Base-by-base conservation (phyloP, 53 echinoderm and acorn worm species). In the Echinarachnius parma region DNA sequence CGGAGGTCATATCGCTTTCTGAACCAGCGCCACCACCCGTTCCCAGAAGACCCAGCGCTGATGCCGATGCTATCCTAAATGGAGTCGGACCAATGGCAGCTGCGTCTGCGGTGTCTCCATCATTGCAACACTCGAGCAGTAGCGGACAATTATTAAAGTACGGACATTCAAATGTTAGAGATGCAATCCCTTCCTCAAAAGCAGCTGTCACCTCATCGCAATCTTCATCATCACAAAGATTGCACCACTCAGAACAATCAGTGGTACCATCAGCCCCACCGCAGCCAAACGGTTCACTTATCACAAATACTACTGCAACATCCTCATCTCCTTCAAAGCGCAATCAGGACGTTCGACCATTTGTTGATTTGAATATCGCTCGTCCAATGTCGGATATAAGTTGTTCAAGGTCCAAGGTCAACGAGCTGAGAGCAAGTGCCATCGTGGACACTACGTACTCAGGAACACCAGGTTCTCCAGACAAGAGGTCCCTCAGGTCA, bases 401-500 rank as follows among this genome's bases (percentile, higher is more conserved):
- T 28, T 25, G 26, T 46, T 36, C 65, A 10, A 72, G 57, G 31
- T 34, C 18, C 5, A 54, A 25, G 34, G 23, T 72, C 25, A 45
- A 72, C 18, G 74, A 72, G 3, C 25, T 24, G 2, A 55, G 74
- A 72, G 74, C 74, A 0, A 56, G 56, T 37, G 55, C 74, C 74
- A 72, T 72, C 42, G 21, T 39, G 4, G 74, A 72, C 29, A 72
- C 74, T 0, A 72, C 74, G 24, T 72, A 72, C 42, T 54, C 56
- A 0, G 74, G 74, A 20, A 72, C 74, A 23, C 74, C 55, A 11
- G 74, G 74, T 14, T 72, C 57, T 9, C 74, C 55, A 9, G 74
- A 72, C 42, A 72, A 72, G 60, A 74, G 82, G 18, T 74, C 86
- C n/a, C 62, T 80, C 28, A 88, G 90, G 83, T 84, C 98, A 25